Base-by-base conservation (phyloP, 2,113 vertebrate genomes). In the Notothenia coriiceps region DNA sequence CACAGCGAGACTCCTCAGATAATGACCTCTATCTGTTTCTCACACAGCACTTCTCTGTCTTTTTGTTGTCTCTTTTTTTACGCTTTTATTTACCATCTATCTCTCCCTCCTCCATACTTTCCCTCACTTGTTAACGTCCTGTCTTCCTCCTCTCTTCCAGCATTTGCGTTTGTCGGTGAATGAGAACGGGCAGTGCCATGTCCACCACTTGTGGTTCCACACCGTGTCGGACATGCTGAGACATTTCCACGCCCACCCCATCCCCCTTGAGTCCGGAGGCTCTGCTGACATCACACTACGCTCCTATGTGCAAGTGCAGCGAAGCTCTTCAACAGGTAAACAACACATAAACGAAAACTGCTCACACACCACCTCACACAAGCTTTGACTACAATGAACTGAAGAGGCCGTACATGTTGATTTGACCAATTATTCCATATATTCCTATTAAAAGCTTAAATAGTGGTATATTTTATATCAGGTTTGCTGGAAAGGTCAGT, bases 131-230 rank as follows among this genome's bases (percentile, higher is more conserved):
- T 5, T 43, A 13, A 22, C 49, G 18, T 50, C 22, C 14, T 13
- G 1, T 56, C 9, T 61, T n/a, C 11, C 14, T 11, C 4, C 40
- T 5, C 52, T 1, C 33, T 4, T 44, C 15, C 94, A 99, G 98
- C 98, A 99, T 87, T 95, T 99, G 71, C 97, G 98, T 20, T 93
- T 99, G 91, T 99, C 98, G 0, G 95, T 99, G 91, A 99, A 98
- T 0, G 97, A 97, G 81, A 97, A 92, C 0, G 97, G 98, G 8
- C 98, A 98, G 90, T 99, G 98, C 91, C 97, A 98, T 3, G 98
- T 99, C 11, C 98, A 99, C 88, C 98, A 99, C 88, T 95, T 99
- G 89, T 99, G 98, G 98, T 99, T 99, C 92, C 97, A 98, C 95
- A 98, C 96, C 0, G 97, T 99, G 79, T 96, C 97, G 0, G 98